Percentiles rank a stretch among this genome's conserved stretches.
These are phyloP conservation scores for Darevskia nairensis DNA, from an alignment of 2,797 vertebrate species.

Conservation along the genomic window DNA sequence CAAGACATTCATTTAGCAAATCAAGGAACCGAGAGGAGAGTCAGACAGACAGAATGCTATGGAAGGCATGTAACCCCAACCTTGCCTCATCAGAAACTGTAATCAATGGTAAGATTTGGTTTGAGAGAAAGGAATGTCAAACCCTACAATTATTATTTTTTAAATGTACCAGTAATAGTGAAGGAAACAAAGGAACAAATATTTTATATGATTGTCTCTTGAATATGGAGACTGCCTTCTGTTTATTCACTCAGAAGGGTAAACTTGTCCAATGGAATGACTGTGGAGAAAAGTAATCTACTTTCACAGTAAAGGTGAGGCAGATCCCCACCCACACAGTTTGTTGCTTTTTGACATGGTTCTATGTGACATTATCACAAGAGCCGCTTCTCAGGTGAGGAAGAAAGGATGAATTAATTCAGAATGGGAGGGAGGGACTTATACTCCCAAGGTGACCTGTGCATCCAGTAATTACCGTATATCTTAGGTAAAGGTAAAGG, in stretches of 20 bases:
- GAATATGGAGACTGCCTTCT: constrained; percentile 38
- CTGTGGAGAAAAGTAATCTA: not conserved
- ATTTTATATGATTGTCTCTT: constrained; percentile 53
- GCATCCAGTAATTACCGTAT: not conserved
- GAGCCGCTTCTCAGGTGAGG: not conserved
- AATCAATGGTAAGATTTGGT: not conserved
- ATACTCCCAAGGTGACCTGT: not conserved
- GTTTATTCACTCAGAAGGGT: constrained; percentile 54
- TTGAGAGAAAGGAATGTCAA: not conserved
- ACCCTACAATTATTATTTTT: not conserved
- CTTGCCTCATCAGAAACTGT: not conserved
- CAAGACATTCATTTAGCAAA: constrained; percentile 1
- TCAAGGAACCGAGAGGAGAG: not conserved
- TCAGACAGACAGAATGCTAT: too few relatives aligned
- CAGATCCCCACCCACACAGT: too few relatives aligned
- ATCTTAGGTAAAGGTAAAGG: too few relatives aligned
- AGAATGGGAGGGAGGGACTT: not conserved
- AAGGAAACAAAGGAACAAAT: constrained; percentile 48
- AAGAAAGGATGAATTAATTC: not conserved
- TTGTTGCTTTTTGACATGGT: not conserved
- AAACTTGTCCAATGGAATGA: constrained; percentile 36
- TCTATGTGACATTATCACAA: not conserved
- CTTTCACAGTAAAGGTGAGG: not conserved
- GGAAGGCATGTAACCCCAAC: not conserved
- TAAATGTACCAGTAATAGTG: not conserved